A percentile compares a stretch with the other conserved stretches of the same genome.
Evolutionary conservation across 1,140 invertebrate genomes (phyloP).

Genomic region (Drosophila tani): DNA sequence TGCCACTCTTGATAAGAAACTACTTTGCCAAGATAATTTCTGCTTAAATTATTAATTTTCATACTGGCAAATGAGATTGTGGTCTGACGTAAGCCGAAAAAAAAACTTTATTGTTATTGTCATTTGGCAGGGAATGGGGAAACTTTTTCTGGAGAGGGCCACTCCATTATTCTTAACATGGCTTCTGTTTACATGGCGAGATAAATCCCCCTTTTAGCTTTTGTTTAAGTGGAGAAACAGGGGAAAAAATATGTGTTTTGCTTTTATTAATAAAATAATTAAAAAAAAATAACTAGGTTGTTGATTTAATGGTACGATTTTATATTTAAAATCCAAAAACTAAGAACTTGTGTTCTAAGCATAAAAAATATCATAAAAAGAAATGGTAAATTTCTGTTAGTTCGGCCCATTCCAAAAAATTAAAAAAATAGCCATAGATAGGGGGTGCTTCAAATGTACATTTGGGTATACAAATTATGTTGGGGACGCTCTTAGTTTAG

Average conservation of each 20-base stretch:
- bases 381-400: no score
- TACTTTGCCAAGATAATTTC: constrained; percentile 25
- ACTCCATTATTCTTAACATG: constrained; percentile 32
- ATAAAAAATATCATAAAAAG: no score
- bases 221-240: background rate
- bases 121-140: background rate
- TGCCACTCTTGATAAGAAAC: constrained; percentile 23
- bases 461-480: no score
- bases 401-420: no score
- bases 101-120: background rate
- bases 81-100: constrained; percentile 15
- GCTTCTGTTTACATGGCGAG: constrained; percentile 21
- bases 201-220: background rate
- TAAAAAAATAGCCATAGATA: no score
- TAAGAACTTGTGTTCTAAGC: no score
- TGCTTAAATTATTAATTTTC: constrained; percentile 19
- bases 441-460: no score
- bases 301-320: no score
- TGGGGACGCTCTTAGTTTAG: no score
- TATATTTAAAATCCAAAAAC: no score
- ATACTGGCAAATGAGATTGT: background rate
- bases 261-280: background rate
- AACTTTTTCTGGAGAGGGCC: constrained; percentile 14
- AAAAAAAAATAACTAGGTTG: background rate
- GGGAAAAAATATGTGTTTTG: background rate